These are phyloP conservation scores for Strix uralensis DNA, from an alignment of 2,113 vertebrate genomes.

Conservation along the genomic window DNA sequence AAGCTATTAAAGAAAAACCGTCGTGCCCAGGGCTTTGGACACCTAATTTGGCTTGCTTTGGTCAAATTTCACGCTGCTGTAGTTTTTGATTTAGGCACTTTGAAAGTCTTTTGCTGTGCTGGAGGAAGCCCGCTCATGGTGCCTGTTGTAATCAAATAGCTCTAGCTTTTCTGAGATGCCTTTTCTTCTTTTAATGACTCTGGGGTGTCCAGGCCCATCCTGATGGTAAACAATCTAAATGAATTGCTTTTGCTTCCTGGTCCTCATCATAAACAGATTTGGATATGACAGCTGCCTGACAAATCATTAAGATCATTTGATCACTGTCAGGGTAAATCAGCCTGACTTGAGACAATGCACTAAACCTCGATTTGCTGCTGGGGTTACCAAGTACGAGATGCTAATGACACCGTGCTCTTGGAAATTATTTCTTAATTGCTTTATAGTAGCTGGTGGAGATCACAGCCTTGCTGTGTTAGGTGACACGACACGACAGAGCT, in stretches of 20 bases:
- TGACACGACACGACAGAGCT: not conserved
- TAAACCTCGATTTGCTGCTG: not conserved
- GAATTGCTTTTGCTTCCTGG: slow-evolving; percentile 27
- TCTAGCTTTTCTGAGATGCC: not conserved
- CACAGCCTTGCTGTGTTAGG: not conserved
- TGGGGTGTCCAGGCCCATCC: not conserved
- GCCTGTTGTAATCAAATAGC: slow-evolving; percentile 17
- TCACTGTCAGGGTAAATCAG: slow-evolving; percentile 34
- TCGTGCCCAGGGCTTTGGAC: not conserved
- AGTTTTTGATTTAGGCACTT: slow-evolving; percentile 38
- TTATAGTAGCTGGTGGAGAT: not conserved
- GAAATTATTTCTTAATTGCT: not conserved
- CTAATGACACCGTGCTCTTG: not conserved
- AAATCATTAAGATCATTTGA: slow-evolving; percentile 30
- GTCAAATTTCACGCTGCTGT: slow-evolving; percentile 38
- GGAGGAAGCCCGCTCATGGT: not conserved
- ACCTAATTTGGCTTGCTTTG: slow-evolving; percentile 44
- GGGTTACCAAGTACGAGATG: not conserved
- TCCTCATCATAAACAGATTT: not conserved
- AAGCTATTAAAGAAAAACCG: slow-evolving; percentile 16
- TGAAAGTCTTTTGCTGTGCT: not conserved
- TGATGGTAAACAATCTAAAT: slow-evolving; percentile 30
- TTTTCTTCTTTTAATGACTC: slow-evolving; percentile 16
- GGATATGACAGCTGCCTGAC: slow-evolving; percentile 22
- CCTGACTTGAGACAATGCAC: not conserved